Conservation (phyloP, 2,113 vertebrate genomes). For the Pica pica region DNA sequence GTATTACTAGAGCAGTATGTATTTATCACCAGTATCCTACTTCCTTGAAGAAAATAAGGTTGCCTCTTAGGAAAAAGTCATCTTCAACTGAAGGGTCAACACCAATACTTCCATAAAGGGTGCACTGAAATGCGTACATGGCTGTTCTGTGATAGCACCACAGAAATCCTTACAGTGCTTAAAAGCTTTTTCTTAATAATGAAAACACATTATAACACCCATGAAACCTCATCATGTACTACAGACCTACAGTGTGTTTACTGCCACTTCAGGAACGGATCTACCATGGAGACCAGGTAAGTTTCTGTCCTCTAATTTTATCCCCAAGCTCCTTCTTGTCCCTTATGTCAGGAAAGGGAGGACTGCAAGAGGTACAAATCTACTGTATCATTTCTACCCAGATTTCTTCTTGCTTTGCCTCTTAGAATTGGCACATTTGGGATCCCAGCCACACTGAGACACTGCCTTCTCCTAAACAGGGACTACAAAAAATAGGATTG, state of each 20-base stretch:
- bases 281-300: background rate
- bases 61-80: background rate
- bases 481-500: background rate
- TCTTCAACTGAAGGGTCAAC: background rate
- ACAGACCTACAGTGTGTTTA: background rate
- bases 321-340: background rate
- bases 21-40: background rate
- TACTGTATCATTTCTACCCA: background rate
- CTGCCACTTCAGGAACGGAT: background rate
- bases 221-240: fast-evolving
- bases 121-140: background rate
- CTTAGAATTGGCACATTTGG: background rate
- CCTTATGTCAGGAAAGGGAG: fast-evolving
- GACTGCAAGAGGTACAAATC: background rate
- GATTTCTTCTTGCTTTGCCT: background rate
- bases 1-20: background rate
- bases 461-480: background rate
- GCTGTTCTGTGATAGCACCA: background rate
- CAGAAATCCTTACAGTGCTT: background rate
- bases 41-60: background rate
- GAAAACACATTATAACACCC: background rate
- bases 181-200: background rate
- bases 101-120: background rate
- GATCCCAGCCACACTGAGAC: background rate
- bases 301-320: background rate